phyloP scores from a whole-genome alignment of 2,888 invertebrate genomes.

The Zygothrica quintamaculata region DNA sequence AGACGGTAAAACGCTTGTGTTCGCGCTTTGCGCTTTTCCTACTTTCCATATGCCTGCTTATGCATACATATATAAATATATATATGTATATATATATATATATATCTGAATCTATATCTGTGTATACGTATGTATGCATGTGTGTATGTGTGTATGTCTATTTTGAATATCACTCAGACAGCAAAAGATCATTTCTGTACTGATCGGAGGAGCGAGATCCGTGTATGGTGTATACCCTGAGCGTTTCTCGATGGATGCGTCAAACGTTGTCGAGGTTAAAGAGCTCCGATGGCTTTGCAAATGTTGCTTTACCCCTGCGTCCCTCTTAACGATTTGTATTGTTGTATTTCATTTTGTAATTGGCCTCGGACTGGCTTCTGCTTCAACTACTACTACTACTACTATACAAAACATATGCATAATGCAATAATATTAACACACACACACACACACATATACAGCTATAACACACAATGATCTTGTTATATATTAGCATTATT shows the following conservation, averaged over 20 bases:
- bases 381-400: no score
- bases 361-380: conserved; percentile 3
- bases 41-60: conserved; percentile 17
- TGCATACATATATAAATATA: conserved; percentile 7
- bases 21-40: conserved; percentile 63
- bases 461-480: no score
- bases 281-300: conserved; percentile 30
- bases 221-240: conserved; percentile 14
- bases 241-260: conserved; percentile 2
- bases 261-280: conserved; percentile 12
- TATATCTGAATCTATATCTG: neutral
- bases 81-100: neutral
- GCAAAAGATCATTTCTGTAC: conserved; percentile 26
- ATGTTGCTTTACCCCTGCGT: no score
- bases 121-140: neutral
- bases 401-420: no score
- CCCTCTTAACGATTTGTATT: no score
- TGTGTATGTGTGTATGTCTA: conserved; percentile 27
- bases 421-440: neutral
- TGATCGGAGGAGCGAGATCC: neutral
- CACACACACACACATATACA: conserved; percentile 1
- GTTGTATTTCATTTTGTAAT: no score
- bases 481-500: no score
- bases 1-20: conserved; percentile 63
- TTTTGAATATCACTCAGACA: conserved; percentile 38